Evolutionary conservation across 2,888 invertebrate species (phyloP).

Genomic region (Unio pictorum): DNA sequence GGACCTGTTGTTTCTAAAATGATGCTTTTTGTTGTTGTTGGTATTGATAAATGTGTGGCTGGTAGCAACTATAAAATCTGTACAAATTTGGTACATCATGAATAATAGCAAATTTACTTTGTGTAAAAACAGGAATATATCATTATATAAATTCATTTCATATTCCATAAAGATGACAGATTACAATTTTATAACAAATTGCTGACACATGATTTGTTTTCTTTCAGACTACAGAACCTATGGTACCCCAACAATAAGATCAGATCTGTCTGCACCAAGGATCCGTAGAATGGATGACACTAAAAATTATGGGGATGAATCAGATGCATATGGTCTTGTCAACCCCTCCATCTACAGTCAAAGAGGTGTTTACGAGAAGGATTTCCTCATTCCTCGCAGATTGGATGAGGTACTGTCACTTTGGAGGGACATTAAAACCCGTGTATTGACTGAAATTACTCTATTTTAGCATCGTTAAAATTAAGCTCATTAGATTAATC

Average conservation of each 20-base stretch:
- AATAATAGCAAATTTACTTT: too few relatives aligned
- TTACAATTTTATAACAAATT: not conserved
- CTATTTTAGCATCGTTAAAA: not conserved
- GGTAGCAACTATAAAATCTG: too few relatives aligned
- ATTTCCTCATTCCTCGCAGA: conserved; percentile 64
- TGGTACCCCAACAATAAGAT: conserved; percentile 68
- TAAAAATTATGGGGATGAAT: conserved; percentile 69
- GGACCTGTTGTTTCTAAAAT: too few relatives aligned
- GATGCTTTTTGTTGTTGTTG: too few relatives aligned
- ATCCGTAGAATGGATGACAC: conserved; percentile 62
- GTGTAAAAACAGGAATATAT: too few relatives aligned
- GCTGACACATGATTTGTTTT: not conserved
- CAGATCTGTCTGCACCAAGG: conserved; percentile 65
- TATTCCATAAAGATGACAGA: too few relatives aligned
- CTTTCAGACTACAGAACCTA: conserved; percentile 65
- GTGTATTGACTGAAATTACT: not conserved
- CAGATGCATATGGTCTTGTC: conserved; percentile 64
- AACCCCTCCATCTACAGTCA: conserved; percentile 67
- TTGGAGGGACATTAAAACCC: not conserved
- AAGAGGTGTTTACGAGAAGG: conserved; percentile 65
- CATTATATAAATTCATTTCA: too few relatives aligned
- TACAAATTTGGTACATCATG: too few relatives aligned
- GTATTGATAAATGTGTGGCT: too few relatives aligned
- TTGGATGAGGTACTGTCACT: conserved; percentile 58
- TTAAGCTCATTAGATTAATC: not conserved